Evolutionary conservation across 1,140 invertebrate species (phyloP), one percentile per base, ranked within the genome.

Genomic region (Drosophila ogumai): DNA sequence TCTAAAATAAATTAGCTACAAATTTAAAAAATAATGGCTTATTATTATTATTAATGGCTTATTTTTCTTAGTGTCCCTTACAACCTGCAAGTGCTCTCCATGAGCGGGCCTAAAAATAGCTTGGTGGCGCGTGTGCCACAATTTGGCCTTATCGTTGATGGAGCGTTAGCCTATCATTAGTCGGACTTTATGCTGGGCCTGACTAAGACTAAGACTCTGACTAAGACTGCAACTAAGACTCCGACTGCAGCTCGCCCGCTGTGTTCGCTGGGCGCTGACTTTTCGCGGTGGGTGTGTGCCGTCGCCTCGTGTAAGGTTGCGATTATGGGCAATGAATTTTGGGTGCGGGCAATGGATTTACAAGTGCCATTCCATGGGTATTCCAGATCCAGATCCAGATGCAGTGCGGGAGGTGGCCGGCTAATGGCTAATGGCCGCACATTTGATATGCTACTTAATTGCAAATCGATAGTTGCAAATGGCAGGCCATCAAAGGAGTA

Each of bases 71-170:
- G 66, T 69, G 66, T 13, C 2, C n/a, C 3, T n/a, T 63, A 46
- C 57, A 49, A 63, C 22, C 50, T 50, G 22, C 60, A 66, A 67
- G 46, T 69, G 38, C 46, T 52, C 66, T 44, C 60, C 61, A 69
- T 69, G 60, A n/a, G 47, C 50, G 17, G 40, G n/a, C 58, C 79
- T 88, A 88, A 82, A 87, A 87, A 87, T 87, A 87, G 84, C 66
- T 52, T 41, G 63, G 57, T 57, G 58, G 69, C 85, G 85, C 85
- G 85, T 88, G 85, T 88, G 85, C 85, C 85, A 88, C 85, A 88
- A 88, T 90, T 88, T 88, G 87, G 84, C 81, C 79, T 87, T 87
- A 87, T 87, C 84, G 84, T 87, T 88, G 85, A 87, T 87, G 82
- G 84, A 87, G 81, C 84, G 84, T 87, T 87, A 87, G 85, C 84